Conservation (phyloP, 2,888 invertebrate genomes). For the Oscheius myriophilus region DNA sequence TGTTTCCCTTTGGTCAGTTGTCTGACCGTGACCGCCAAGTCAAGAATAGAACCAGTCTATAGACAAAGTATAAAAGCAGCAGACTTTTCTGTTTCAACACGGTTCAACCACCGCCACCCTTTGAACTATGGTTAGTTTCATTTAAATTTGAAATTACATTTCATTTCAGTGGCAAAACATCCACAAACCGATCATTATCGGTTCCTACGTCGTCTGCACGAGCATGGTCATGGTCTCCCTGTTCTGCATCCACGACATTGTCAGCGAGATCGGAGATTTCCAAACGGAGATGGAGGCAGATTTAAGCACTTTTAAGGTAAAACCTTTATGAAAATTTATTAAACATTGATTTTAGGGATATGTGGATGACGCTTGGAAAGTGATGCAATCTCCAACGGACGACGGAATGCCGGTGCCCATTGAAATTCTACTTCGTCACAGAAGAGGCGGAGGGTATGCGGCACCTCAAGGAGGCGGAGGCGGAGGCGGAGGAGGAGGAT, state of each 20-base stretch:
- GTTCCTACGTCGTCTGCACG: conserved; percentile 17
- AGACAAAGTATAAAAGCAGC: too few relatives aligned
- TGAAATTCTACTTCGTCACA: conserved; percentile 17
- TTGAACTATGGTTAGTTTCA: too few relatives aligned
- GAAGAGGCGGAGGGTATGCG: not conserved
- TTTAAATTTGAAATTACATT: too few relatives aligned
- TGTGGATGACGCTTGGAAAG: conserved; percentile 30
- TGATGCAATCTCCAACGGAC: conserved; percentile 9
- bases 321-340: too few relatives aligned
- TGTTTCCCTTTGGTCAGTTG: too few relatives aligned
- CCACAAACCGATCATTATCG: conserved; percentile 23
- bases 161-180: conserved; percentile 12
- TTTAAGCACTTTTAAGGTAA: conserved; percentile 21
- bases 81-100: too few relatives aligned
- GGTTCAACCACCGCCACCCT: too few relatives aligned
- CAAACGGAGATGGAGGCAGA: conserved; percentile 23
- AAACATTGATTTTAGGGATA: not conserved
- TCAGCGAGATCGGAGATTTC: conserved; percentile 30
- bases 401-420: not conserved
- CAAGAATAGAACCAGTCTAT: too few relatives aligned
- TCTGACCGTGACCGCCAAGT: too few relatives aligned
- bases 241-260: conserved; percentile 18
- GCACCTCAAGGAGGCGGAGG: conserved; percentile 4
- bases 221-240: conserved; percentile 16
- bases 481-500: too few relatives aligned